These are phyloP conservation scores for Metallyticus violacea DNA, from an alignment of 2,888 invertebrate genomes.

Conservation along the genomic window DNA sequence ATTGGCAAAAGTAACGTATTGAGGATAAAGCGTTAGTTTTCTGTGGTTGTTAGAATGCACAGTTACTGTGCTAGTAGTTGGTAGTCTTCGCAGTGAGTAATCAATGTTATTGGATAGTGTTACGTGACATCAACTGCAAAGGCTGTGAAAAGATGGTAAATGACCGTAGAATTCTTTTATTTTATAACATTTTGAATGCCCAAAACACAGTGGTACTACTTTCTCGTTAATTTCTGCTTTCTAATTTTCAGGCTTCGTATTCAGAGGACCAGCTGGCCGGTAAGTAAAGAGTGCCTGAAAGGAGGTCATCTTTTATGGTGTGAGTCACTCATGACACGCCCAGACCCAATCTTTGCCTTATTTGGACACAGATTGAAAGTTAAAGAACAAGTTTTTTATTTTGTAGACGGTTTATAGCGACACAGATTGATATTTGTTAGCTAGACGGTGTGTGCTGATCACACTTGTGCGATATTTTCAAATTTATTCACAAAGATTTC, in stretches of 20 bases:
- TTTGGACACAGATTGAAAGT: slow-evolving; percentile 41
- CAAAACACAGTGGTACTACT: neutral
- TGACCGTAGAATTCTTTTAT: neutral
- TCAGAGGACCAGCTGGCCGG: slow-evolving; percentile 90
- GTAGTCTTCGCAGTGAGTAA: neutral
- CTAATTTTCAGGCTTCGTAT: slow-evolving; percentile 74
- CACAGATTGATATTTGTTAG: slow-evolving; percentile 5
- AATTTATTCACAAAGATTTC: neutral
- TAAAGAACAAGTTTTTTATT: slow-evolving; percentile 32
- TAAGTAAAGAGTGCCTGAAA: slow-evolving; percentile 56
- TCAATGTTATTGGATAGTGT: neutral
- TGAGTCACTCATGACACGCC: slow-evolving; percentile 39
- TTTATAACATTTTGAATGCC: neutral
- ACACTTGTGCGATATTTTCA: neutral
- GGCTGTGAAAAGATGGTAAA: slow-evolving; percentile 24
- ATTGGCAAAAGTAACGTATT: neutral
- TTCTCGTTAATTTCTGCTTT: slow-evolving; percentile 25
- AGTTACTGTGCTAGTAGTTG: neutral
- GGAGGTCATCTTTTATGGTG: slow-evolving; percentile 47
- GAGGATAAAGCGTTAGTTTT: neutral
- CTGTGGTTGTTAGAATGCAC: neutral
- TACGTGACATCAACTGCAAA: neutral
- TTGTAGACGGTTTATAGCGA: slow-evolving; percentile 32
- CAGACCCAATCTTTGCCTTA: slow-evolving; percentile 42
- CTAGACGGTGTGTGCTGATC: neutral